Evolutionary conservation across 92 coral and sea anemone species (phyloP), one percentile per base, ranked within the genome.

Genomic region (Chrysogorgia sp.): DNA sequence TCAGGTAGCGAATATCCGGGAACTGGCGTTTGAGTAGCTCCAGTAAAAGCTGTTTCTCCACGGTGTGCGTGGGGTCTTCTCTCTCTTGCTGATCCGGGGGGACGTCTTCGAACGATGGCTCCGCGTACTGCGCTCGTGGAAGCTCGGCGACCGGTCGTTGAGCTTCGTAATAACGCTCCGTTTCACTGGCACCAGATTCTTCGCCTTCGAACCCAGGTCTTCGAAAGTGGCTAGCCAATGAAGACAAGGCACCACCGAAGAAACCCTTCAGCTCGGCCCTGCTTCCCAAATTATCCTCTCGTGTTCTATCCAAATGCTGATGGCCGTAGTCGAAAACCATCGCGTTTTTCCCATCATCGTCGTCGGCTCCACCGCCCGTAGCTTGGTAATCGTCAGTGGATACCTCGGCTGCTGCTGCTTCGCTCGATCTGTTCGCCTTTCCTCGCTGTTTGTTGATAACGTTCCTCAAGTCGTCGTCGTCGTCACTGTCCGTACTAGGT

Each of bases 401-500:
- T 1, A 3, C 2, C 31, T 29, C 31, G 9, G 63, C 63, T 23
- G 63, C 17, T 17, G 9, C 34, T 3, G 1, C 31, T 57, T 57
- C 63, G 9, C 1, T 57, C 6, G 63, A 13, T 10, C 63, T 19
- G 14, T 49, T 72, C 10, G 31, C 17, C 17, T 49, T 72, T 31
- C 74, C 69, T 58, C 79, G 74, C 35, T 77, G 87, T 49, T 84
- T 77, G 57, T 84, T 81, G 15, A 84, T 84, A 37, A 84, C 69
- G 19, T 59, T 71, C 59, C 87, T 77, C 25, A 84, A 53, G 56
- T 84, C 87, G 68, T 69, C 70, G n/a, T 53, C 2, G 24, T 76
- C 83, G 9, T 77, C 83, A n/a, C n/a, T n/a, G 50, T 83, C 87
- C 25, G 47, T 17, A 14, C 60, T 57, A 7, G 63, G 9, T 19